These are phyloP conservation scores for Brachyptera risi DNA, from an alignment of 2,888 invertebrate genomes.

Conservation along the genomic window DNA sequence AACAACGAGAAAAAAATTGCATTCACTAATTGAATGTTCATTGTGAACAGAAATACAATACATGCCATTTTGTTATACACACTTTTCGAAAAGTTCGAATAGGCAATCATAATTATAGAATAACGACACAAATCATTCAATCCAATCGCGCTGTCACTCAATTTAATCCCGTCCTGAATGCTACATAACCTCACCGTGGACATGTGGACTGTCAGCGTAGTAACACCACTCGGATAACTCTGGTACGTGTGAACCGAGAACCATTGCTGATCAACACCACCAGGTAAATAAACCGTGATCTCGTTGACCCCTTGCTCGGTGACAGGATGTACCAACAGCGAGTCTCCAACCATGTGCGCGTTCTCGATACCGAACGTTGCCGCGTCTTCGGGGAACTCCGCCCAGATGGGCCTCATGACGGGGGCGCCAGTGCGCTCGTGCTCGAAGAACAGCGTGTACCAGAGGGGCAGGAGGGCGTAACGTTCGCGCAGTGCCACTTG, in stretches of 20 bases:
- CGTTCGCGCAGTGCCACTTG: constrained; percentile 70
- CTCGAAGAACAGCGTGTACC: constrained; percentile 91
- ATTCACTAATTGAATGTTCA: too few relatives aligned
- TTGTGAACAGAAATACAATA: too few relatives aligned
- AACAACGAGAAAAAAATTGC: too few relatives aligned
- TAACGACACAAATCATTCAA: too few relatives aligned
- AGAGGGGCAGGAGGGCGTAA: constrained; percentile 84
- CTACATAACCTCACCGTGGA: constrained; percentile 68
- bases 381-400: constrained; percentile 81
- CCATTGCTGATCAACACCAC: constrained; percentile 67
- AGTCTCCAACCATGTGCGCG: constrained; percentile 72
- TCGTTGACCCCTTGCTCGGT: constrained; percentile 69
- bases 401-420: constrained; percentile 86
- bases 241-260: constrained; percentile 81
- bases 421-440: constrained; percentile 80
- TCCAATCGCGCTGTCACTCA: too few relatives aligned
- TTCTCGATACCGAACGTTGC: constrained; percentile 79
- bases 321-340: constrained; percentile 81
- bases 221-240: constrained; percentile 51
- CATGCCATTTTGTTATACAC: too few relatives aligned
- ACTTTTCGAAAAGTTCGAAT: too few relatives aligned
- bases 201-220: constrained; percentile 62
- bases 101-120: too few relatives aligned
- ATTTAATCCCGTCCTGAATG: too few relatives aligned
- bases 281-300: constrained; percentile 84